Percentiles rank a stretch among this genome's conserved stretches.
phyloP scores from a whole-genome alignment of 2,888 invertebrate genomes.

The Pachydiplax longipennis region DNA sequence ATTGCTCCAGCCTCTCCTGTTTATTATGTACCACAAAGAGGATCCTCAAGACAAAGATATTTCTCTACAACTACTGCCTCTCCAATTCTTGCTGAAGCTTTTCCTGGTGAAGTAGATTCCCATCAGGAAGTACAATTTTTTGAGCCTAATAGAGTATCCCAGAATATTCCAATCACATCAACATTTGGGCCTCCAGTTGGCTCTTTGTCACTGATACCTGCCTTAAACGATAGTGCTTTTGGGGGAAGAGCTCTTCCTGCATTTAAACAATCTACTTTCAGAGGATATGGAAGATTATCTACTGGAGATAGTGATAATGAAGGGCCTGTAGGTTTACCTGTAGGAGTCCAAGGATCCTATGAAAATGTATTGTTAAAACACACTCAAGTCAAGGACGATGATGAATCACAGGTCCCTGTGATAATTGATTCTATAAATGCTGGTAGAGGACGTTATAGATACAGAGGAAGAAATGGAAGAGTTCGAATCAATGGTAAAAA shows the following conservation, averaged over 20 bases:
- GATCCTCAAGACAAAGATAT: neutral
- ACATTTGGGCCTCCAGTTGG: constrained; percentile 9
- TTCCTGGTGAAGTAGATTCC: neutral
- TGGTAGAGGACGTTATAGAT: neutral
- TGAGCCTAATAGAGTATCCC: neutral
- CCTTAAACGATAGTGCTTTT: neutral
- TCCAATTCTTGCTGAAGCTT: neutral
- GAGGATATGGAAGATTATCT: neutral
- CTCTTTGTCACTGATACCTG: neutral
- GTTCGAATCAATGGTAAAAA: constrained; percentile 2
- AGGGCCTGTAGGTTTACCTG: neutral
- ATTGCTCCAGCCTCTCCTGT: neutral
- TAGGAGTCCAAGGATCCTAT: neutral
- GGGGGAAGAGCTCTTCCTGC: neutral
- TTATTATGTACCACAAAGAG: neutral
- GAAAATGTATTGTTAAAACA: neutral
- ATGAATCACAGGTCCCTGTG: neutral
- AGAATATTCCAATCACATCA: neutral
- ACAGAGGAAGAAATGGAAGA: neutral
- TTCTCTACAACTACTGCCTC: neutral
- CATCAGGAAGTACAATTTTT: neutral
- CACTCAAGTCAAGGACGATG: neutral
- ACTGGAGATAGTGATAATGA: neutral
- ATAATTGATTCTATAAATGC: constrained; percentile 12
- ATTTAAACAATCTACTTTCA: neutral